Conservation (phyloP, 1,140 invertebrate species). For the Dufourea novaeangliae region DNA sequence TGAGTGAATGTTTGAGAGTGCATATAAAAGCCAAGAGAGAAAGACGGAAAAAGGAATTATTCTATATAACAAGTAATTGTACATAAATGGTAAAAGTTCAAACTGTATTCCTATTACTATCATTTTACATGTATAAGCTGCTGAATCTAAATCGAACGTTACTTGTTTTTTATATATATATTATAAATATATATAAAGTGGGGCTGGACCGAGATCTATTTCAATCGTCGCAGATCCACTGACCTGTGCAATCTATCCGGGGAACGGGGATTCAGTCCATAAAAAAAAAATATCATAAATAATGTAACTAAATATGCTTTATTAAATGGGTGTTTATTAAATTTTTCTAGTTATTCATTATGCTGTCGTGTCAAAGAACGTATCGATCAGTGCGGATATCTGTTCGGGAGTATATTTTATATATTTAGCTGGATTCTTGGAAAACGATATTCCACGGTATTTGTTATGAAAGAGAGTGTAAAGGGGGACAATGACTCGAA, state of each 20-base stretch:
- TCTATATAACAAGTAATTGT: conserved; percentile 75
- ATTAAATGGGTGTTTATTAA: conserved; percentile 82
- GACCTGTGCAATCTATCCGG: conserved; percentile 62
- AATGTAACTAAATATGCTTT: conserved; percentile 81
- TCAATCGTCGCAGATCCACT: conserved; percentile 55
- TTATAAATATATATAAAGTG: conserved; percentile 73
- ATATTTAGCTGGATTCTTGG: conserved; percentile 97
- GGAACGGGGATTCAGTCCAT: conserved; percentile 60
- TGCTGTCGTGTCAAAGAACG: conserved; percentile 92
- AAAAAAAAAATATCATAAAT: conserved; percentile 70
- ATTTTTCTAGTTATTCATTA: conserved; percentile 74
- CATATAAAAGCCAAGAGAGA: conserved; percentile 59
- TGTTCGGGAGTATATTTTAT: conserved; percentile 95
- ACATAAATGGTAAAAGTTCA: conserved; percentile 79
- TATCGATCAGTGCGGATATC: conserved; percentile 89
- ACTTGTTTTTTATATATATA: conserved; percentile 80
- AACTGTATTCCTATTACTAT: conserved; percentile 80
- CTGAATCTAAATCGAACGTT: conserved; percentile 77
- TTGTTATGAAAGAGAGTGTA: conserved; percentile 91
- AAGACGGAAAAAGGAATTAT: conserved; percentile 59
- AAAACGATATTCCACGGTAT: conserved; percentile 86
- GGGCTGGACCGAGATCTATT: conserved; percentile 62
- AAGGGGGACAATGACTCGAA: conserved; percentile 87
- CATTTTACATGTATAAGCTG: conserved; percentile 75
- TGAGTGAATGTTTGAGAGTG: conserved; percentile 59